Evolutionary conservation across 2,113 vertebrate genomes (phyloP), one percentile per base, ranked within the genome.

Genomic region (Chrysochloris asiatica): DNA sequence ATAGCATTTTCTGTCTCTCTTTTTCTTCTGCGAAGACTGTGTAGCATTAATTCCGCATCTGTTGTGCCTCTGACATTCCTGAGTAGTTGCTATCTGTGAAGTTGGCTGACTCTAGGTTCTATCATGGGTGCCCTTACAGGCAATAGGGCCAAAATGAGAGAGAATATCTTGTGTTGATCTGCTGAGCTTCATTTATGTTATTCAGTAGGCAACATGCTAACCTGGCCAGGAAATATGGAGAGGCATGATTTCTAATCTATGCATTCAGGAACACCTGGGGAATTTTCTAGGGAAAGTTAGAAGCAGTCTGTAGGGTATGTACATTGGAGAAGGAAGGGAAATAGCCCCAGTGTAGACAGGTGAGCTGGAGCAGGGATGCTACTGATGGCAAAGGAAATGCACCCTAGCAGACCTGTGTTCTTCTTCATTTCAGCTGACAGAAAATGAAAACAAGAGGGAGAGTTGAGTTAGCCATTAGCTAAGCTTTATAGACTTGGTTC

Each of bases 401-500:
- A 9, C 24, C 0, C 0, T 19, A 4, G 22, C 1, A 14, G 59
- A 17, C 16, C 8, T 12, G 22, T 45, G 19, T 80, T 91, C 87
- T 52, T 94, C 71, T 92, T 92, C 26, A 82, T 92, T 88, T 82
- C 4, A 1, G 90, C 28, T 50, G 82, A 54, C n/a, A 87, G 87
- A 67, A 90, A 81, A 91, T 75, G 69, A 81, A 30, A 59, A 75
- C 50, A 36, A 24, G 77, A 81, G n/a, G 21, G 45, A 63, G 3
- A 56, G 38, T 89, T 83, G 91, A 88, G 38, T 81, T 83, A 88
- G 28, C 0, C 6, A 0, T 47, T 30, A 73, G 10, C 63, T 45
- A 72, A 8, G 83, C 65, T 85, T 61, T 90, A 61, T 72, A n/a
- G 94, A 30, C 82, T 91, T 86, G 77, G 45, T 59, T 95, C 76